Conservation (phyloP, 2,797 vertebrate genomes). For the Acanthurus tractus region DNA sequence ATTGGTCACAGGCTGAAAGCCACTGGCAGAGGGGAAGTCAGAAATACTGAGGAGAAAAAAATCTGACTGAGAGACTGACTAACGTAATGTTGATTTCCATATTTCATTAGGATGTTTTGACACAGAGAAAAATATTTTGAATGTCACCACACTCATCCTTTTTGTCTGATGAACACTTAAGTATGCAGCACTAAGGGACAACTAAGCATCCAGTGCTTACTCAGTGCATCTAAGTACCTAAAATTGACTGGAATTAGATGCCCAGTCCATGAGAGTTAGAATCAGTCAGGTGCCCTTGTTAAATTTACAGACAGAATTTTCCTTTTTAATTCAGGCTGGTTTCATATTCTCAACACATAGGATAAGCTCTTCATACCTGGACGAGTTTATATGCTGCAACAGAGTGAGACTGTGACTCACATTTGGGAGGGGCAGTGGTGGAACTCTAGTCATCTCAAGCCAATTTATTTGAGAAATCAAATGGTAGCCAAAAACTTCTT, state of each 20-base stretch:
- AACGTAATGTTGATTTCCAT: neutral
- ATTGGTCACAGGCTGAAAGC: neutral
- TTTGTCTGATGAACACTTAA: too few relatives aligned
- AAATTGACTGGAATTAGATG: too few relatives aligned
- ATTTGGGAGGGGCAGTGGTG: constrained; percentile 45
- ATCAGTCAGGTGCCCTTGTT: neutral
- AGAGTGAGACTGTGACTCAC: constrained; percentile 55
- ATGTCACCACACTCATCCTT: neutral
- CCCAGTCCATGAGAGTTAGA: too few relatives aligned
- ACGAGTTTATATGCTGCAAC: constrained; percentile 24
- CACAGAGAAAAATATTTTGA: neutral
- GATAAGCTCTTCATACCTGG: constrained; percentile 46
- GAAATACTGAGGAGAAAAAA: neutral
- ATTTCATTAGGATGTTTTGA: neutral
- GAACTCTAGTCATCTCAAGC: constrained; percentile 40
- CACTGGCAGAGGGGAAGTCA: neutral
- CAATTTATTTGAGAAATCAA: constrained; percentile 44
- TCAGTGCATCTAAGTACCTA: too few relatives aligned
- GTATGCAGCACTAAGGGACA: too few relatives aligned
- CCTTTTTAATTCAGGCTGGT: neutral
- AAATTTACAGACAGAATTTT: neutral
- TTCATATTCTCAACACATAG: neutral
- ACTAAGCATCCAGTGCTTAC: too few relatives aligned
- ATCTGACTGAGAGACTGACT: neutral
- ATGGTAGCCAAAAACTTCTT: constrained; percentile 52